A percentile compares a stretch with the other conserved stretches of the same genome.
Evolutionary conservation across 2,888 invertebrate species (phyloP).

Genomic region (Sturmia bella): DNA sequence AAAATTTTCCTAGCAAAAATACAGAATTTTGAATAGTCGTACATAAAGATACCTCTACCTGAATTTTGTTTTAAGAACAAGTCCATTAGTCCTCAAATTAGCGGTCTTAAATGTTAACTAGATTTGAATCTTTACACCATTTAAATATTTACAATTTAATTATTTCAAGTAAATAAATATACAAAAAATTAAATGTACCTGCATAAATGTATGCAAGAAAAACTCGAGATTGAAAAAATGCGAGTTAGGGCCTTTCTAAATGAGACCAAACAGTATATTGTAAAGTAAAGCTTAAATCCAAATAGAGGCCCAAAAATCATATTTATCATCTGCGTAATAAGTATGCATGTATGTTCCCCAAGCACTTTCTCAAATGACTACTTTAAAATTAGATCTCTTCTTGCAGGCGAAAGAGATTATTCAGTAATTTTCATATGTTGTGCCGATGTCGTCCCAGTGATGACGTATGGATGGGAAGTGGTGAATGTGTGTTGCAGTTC

Average conservation of each 20-base stretch:
- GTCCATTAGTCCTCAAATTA: too few relatives aligned
- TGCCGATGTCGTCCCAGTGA: slow-evolving; percentile 80
- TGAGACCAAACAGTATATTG: slow-evolving; percentile 2
- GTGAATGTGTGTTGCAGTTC: slow-evolving; percentile 71
- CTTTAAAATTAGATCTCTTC: slow-evolving; percentile 68
- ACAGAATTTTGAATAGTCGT: too few relatives aligned
- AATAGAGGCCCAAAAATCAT: slow-evolving; percentile 52
- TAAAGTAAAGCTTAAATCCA: slow-evolving; percentile 43
- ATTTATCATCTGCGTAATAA: slow-evolving; percentile 67
- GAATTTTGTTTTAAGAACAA: too few relatives aligned
- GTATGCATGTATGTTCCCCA: too few relatives aligned
- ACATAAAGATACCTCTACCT: too few relatives aligned
- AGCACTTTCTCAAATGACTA: slow-evolving; percentile 28
- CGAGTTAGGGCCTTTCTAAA: too few relatives aligned
- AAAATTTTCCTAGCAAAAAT: too few relatives aligned
- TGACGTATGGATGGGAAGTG: slow-evolving; percentile 77
- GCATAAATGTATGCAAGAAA: slow-evolving; percentile 6
- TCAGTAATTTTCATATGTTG: slow-evolving; percentile 77
- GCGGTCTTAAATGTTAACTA: too few relatives aligned
- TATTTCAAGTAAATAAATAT: slow-evolving; percentile 1
- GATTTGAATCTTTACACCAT: neutral
- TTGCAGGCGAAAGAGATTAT: slow-evolving; percentile 72
- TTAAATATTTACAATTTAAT: neutral
- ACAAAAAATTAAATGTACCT: neutral
- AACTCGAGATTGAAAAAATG: too few relatives aligned